Conservation (phyloP, 2,113 vertebrate genomes). For the Strigops habroptila region DNA sequence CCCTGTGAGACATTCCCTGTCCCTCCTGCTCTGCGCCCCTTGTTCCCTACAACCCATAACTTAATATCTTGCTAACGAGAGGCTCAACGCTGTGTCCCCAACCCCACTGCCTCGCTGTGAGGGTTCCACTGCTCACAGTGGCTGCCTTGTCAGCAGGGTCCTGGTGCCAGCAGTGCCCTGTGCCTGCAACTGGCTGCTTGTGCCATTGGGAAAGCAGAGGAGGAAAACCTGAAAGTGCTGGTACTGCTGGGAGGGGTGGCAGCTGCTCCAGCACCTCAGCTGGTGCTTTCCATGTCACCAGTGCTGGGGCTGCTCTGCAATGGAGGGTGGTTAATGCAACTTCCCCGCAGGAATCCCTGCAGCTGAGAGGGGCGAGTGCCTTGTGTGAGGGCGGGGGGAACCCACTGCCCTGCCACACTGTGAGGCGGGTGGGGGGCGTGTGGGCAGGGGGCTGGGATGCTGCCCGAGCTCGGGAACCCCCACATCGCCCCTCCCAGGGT, state of each 20-base stretch:
- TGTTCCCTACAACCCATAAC: background rate
- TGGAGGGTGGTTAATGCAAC: background rate
- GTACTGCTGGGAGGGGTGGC: background rate
- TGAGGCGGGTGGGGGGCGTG: background rate
- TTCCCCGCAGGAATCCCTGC: accelerated
- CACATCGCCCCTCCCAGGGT: too few species aligned
- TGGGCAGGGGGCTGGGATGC: background rate
- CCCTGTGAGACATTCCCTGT: background rate
- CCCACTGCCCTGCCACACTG: background rate
- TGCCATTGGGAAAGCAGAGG: background rate
- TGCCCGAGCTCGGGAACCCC: background rate
- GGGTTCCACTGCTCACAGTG: background rate
- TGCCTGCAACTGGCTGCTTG: background rate
- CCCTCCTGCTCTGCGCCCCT: background rate
- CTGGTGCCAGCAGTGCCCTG: background rate
- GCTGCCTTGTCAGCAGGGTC: background rate
- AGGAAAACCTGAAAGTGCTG: background rate
- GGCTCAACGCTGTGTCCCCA: background rate
- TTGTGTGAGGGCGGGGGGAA: background rate
- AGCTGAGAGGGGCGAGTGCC: background rate
- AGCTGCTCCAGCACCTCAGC: background rate
- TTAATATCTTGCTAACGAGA: background rate
- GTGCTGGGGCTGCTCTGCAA: background rate
- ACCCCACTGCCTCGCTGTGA: background rate
- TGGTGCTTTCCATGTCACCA: accelerated